Conservation (phyloP, 2,113 vertebrate genomes). For the Setophaga petechia region DNA sequence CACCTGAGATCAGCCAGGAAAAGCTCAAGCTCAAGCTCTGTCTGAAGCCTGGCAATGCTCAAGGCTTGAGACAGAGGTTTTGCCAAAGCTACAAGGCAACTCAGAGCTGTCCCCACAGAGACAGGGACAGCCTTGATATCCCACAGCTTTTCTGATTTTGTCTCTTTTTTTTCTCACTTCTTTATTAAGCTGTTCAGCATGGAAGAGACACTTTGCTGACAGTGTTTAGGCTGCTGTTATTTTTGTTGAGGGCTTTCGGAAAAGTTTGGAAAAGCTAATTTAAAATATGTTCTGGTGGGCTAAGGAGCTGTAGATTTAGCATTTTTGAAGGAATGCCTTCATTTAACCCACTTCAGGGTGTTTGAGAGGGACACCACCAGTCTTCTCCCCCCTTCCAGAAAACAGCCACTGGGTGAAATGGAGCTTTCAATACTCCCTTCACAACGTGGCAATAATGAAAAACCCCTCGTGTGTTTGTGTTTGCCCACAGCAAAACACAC, state of each 20-base stretch:
- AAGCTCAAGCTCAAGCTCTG: too few relatives aligned
- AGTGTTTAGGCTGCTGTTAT: not conserved
- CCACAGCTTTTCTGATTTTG: not conserved
- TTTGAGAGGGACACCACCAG: not conserved
- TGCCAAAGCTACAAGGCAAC: not conserved
- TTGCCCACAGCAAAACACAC: not conserved
- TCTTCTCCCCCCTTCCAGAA: not conserved
- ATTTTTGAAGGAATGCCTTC: not conserved
- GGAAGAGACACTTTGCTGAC: not conserved
- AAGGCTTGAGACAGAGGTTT: not conserved
- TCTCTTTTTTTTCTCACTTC: not conserved
- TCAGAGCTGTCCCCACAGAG: not conserved
- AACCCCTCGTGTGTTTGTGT: not conserved
- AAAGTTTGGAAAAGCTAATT: not conserved
- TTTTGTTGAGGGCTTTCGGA: not conserved
- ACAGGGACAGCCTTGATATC: not conserved
- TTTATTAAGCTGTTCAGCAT: not conserved
- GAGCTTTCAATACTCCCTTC: not conserved
- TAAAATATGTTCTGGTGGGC: not conserved
- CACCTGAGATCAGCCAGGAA: not conserved
- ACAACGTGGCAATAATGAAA: not conserved
- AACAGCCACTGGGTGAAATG: not conserved
- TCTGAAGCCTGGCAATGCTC: not conserved
- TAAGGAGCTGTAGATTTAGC: not conserved
- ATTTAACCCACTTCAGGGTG: not conserved